Evolutionary conservation across 2,888 invertebrate species (phyloP).

Genomic region (Morinoia aosen): DNA sequence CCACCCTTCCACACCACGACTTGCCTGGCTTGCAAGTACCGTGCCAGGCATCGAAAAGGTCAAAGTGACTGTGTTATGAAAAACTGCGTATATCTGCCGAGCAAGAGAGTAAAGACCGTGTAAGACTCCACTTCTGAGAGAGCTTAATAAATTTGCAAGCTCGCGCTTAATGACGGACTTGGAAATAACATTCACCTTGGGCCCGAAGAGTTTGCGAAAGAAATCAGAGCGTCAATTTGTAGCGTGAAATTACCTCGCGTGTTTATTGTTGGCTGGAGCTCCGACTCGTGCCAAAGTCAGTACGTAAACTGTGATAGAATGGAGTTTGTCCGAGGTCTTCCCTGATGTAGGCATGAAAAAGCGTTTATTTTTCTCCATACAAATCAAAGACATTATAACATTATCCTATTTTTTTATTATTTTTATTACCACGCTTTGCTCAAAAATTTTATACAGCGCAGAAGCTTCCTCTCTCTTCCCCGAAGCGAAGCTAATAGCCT

Average conservation of each 20-base stretch:
- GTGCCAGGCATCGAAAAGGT: not conserved
- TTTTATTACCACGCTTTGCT: no score
- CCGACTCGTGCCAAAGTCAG: not conserved
- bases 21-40: not conserved
- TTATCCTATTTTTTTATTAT: no score
- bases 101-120: not conserved
- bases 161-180: not conserved
- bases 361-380: no score
- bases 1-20: not conserved
- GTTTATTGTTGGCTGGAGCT: not conserved
- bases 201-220: not conserved
- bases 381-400: no score
- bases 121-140: not conserved
- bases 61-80: not conserved
- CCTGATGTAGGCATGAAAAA: not conserved
- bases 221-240: not conserved
- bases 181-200: not conserved
- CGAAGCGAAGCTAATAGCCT: not conserved
- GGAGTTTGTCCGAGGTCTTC: not conserved
- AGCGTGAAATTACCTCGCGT: not conserved
- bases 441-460: not conserved
- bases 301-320: not conserved
- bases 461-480: not conserved
- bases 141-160: not conserved
- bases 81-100: not conserved